phyloP scores from a whole-genome alignment of 1,140 invertebrate species.

The Himalopsyche phryganea region DNA sequence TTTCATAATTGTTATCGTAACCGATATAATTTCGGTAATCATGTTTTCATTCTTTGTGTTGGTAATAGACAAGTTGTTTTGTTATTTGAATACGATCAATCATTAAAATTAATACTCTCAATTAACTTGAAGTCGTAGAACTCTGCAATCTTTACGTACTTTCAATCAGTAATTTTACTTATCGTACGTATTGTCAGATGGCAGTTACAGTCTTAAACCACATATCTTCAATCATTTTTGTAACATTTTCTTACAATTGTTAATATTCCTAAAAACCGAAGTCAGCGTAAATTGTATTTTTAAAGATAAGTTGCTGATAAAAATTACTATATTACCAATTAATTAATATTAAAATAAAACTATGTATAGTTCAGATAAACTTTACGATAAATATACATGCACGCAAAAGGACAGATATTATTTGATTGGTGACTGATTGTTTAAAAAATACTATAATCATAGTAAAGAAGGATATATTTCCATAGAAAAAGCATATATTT shows the following conservation, averaged over 20 bases:
- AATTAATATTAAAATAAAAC: background rate
- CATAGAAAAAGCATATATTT: constrained; percentile 5
- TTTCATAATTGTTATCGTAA: no score
- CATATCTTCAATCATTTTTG: constrained; percentile 17
- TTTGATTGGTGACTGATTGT: constrained; percentile 28
- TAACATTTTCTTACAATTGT: background rate
- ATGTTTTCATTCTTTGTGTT: no score
- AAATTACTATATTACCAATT: background rate
- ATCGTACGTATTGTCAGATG: no score
- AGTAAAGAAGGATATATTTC: constrained; percentile 1
- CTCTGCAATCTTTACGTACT: no score
- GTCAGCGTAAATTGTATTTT: constrained; percentile 5
- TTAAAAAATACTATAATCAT: constrained; percentile 5
- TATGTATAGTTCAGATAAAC: constrained; percentile 1
- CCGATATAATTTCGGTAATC: no score
- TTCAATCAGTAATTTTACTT: no score
- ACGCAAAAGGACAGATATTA: constrained; percentile 23
- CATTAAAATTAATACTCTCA: no score
- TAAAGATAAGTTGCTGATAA: background rate
- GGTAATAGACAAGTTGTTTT: no score
- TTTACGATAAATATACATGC: background rate
- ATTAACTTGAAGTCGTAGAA: no score
- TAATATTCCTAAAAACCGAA: background rate
- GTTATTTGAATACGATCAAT: no score
- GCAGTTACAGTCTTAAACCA: constrained; percentile 2